Evolutionary conservation across 2,888 invertebrate species (phyloP), one percentile per base, ranked within the genome.

Genomic region (Agonopterix arenella): DNA sequence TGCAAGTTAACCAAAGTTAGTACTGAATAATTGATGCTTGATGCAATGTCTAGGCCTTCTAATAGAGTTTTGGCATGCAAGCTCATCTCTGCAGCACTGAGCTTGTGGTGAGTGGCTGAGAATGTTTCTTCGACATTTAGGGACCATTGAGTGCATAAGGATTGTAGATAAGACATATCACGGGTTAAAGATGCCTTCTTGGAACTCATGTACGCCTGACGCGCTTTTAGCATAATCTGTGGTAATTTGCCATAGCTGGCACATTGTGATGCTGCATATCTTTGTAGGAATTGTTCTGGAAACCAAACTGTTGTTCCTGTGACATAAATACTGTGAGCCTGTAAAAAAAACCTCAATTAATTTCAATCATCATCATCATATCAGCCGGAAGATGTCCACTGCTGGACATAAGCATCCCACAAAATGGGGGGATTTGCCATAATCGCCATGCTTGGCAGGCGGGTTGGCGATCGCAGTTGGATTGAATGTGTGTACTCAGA

Each of bases 271-370:
- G 92, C 86, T 55, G 92, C 83, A 75, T 92, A 91, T 60, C 91
- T 91, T 45, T 90, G 80, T 3, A 98, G 88, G 80, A 98, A 98
- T 61, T 92, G 91, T 71, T 94, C 95, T 0, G 98, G 96, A 66
- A 94, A 93, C 97, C 97, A 98, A 49, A 96, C 77, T 11, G 95
- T 90, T 68, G 95, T 95, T 1, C 96, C 97, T 52, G 92, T 90
- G 37, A 98, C 80, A 45, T 94, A 93, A 52, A 97, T 93, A 37
- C 94, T 94, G 58, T 95, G 94, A 44, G 95, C 91, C 92, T 95
- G 73, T 10, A 84, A 84, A 59, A 59, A 44, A 52, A n/a, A 4
- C 44, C 10, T 42, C 11, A 13, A 11, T 42, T 42, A 28, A 51
- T 48, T 46, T 28, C 36, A 52, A 9, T n/a, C n/a, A n/a, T n/a